Percentiles rank a stretch among this genome's conserved stretches.
Evolutionary conservation across 23 tunicate genomes (phyloP).

Genomic region (Ciona savignyi): DNA sequence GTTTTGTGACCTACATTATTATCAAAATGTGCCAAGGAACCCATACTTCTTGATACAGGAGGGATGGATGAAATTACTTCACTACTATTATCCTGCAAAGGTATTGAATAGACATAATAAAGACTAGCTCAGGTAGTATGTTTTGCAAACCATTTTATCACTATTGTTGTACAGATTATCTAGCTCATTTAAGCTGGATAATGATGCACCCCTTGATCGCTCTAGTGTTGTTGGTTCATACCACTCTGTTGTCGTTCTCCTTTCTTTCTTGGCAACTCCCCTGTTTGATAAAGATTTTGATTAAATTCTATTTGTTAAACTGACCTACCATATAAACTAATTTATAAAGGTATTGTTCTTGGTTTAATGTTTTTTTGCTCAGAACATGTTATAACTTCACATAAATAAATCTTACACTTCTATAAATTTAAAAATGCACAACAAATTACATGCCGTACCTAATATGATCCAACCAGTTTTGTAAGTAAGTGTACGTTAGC

Average conservation of each 20-base stretch:
- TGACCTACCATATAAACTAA: too few species aligned
- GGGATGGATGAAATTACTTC: neutral
- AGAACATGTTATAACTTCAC: too few species aligned
- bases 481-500: conserved; percentile 49
- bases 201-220: conserved; percentile 48
- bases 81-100: too few species aligned
- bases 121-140: too few species aligned
- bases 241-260: conserved; percentile 32
- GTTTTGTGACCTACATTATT: neutral
- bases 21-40: conserved; percentile 1
- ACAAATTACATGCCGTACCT: conserved; percentile 22
- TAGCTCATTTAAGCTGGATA: conserved; percentile 50
- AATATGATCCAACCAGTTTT: conserved; percentile 59
- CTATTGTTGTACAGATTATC: too few species aligned
- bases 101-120: too few species aligned
- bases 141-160: too few species aligned
- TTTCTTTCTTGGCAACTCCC: too few species aligned
- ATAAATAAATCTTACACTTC: neutral
- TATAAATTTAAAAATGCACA: neutral
- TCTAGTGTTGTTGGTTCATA: conserved; percentile 42
- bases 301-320: too few species aligned
- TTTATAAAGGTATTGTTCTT: too few species aligned
- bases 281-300: too few species aligned
- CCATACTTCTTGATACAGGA: conserved; percentile 5
- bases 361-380: too few species aligned